Evolutionary conservation across 2,888 invertebrate species (phyloP).

Genomic region (Ischnus inquisitorius): DNA sequence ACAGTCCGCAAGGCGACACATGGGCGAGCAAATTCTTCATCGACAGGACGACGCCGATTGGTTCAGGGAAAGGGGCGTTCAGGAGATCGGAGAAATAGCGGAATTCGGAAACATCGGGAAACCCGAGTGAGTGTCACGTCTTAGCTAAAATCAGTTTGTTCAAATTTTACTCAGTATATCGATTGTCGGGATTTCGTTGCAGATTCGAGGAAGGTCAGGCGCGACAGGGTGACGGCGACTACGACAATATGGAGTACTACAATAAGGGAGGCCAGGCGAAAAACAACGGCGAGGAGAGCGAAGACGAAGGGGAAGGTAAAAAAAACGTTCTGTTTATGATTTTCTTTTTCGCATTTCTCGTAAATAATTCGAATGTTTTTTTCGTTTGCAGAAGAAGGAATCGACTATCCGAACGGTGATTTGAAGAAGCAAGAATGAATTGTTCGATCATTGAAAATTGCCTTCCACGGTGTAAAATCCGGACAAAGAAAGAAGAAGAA

Average conservation of each 20-base stretch:
- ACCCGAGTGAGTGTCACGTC: slow-evolving; percentile 74
- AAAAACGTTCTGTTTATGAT: too few species aligned
- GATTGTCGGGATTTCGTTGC: slow-evolving; percentile 16
- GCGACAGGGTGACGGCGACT: slow-evolving; percentile 80
- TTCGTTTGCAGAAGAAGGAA: slow-evolving; percentile 79
- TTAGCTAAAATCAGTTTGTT: not conserved
- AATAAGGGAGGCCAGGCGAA: slow-evolving; percentile 81
- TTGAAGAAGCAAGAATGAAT: slow-evolving; percentile 62
- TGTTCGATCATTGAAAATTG: slow-evolving; percentile 28
- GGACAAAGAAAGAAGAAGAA: slow-evolving; percentile 13
- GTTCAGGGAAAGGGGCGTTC: slow-evolving; percentile 79
- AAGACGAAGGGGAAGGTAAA: slow-evolving; percentile 83
- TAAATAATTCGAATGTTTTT: too few species aligned
- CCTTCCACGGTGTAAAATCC: slow-evolving; percentile 17
- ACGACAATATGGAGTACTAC: slow-evolving; percentile 79
- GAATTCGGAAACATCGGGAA: slow-evolving; percentile 80
- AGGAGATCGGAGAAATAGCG: slow-evolving; percentile 81
- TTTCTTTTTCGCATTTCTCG: not conserved
- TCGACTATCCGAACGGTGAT: slow-evolving; percentile 71
- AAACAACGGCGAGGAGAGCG: slow-evolving; percentile 81
- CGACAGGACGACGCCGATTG: slow-evolving; percentile 72
- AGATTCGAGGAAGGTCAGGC: slow-evolving; percentile 79
- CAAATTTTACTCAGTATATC: not conserved
- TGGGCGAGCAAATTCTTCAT: slow-evolving; percentile 74
- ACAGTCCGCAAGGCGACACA: slow-evolving; percentile 65